Percentiles rank a stretch among this genome's conserved stretches.
Conservation (phyloP, 2,113 vertebrate genomes). For the Hucho hucho region DNA sequence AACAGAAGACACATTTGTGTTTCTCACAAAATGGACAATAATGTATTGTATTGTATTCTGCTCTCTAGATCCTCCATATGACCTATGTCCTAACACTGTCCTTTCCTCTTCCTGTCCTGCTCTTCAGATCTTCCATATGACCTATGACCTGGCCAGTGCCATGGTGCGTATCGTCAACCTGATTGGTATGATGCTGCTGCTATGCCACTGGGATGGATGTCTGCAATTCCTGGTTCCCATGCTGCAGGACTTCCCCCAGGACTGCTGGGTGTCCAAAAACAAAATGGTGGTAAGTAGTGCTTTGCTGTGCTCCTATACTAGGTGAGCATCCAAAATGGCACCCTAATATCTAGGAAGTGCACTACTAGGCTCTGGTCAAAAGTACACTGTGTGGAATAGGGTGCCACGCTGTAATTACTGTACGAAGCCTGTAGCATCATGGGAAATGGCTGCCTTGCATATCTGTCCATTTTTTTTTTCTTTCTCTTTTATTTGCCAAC, state of each 20-base stretch:
- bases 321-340: not conserved
- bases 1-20: too few relatives aligned
- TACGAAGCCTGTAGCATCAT: slow-evolving; percentile 49
- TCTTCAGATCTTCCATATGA: slow-evolving; percentile 98
- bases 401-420: slow-evolving; percentile 52
- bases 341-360: too few relatives aligned
- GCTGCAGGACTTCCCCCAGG: slow-evolving; percentile 94
- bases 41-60: too few relatives aligned
- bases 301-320: not conserved
- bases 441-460: slow-evolving; percentile 30
- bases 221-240: slow-evolving; percentile 98
- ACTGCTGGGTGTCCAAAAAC: slow-evolving; percentile 98
- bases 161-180: slow-evolving; percentile 95
- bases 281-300: slow-evolving; percentile 93
- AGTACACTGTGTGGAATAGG: too few relatives aligned
- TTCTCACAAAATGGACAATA: not conserved
- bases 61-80: slow-evolving; percentile 6
- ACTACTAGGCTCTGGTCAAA: too few relatives aligned
- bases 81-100: slow-evolving; percentile 20
- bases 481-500: slow-evolving; percentile 23
- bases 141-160: slow-evolving; percentile 95
- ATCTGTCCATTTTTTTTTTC: slow-evolving; percentile 35
- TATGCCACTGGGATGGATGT: slow-evolving; percentile 98
- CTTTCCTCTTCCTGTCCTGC: slow-evolving; percentile 7
- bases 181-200: slow-evolving; percentile 97